Percentiles rank a stretch among this genome's conserved stretches.
These are phyloP conservation scores for Dreissena polymorpha DNA, from an alignment of 1,140 invertebrate genomes.

Conservation along the genomic window DNA sequence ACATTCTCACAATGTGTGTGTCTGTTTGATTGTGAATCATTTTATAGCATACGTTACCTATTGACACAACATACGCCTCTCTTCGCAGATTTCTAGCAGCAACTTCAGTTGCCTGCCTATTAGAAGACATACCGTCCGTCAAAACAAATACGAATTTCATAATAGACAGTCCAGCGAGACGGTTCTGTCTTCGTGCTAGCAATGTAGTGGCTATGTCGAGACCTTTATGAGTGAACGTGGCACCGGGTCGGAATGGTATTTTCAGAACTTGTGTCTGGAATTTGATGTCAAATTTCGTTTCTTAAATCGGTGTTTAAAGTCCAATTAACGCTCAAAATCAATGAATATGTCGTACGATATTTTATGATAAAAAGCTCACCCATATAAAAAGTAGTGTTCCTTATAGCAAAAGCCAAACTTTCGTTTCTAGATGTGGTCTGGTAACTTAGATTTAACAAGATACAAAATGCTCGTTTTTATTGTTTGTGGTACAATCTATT, in stretches of 20 bases:
- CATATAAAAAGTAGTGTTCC: too few relatives aligned
- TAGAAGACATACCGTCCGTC: conserved; percentile 12
- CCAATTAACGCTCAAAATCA: too few relatives aligned
- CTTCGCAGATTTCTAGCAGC: not conserved
- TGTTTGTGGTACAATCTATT: too few relatives aligned
- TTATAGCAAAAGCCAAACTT: too few relatives aligned
- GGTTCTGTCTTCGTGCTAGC: not conserved
- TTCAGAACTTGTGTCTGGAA: not conserved
- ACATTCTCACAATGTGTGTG: too few relatives aligned
- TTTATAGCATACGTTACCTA: conserved; percentile 11
- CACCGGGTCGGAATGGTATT: conserved; percentile 26
- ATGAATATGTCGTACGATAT: too few relatives aligned
- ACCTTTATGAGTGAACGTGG: conserved; percentile 14
- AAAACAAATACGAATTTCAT: conserved; percentile 10
- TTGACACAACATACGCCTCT: conserved; percentile 9
- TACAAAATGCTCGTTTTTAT: too few relatives aligned
- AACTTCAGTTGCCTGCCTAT: not conserved
- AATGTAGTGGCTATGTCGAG: not conserved
- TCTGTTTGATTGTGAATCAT: too few relatives aligned
- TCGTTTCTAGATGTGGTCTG: too few relatives aligned
- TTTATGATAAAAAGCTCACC: too few relatives aligned
- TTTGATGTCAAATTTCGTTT: conserved; percentile 22
- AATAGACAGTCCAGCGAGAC: not conserved
- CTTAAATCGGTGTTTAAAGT: too few relatives aligned
- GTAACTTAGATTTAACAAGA: too few relatives aligned